Conservation (phyloP, 2,888 invertebrate species). For the Trichogramma evanescens region DNA sequence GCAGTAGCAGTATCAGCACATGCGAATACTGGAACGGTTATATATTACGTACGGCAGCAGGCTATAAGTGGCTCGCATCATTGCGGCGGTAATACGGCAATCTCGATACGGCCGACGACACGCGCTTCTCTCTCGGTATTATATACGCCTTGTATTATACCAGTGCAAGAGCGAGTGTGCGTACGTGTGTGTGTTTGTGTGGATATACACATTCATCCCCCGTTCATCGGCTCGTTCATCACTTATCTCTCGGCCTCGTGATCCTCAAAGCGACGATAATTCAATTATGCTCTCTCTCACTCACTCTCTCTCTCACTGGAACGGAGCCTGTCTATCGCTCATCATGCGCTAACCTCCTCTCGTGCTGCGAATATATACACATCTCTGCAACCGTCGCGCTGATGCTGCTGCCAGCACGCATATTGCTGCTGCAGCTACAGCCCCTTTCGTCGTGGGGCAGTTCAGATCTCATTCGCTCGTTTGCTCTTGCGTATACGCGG, state of each 20-base stretch:
- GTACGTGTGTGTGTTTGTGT: too few relatives aligned
- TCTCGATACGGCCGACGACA: slow-evolving; percentile 24
- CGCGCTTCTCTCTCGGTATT: neutral
- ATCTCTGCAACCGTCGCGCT: too few relatives aligned
- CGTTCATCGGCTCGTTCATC: slow-evolving; percentile 44
- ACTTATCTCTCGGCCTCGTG: slow-evolving; percentile 32
- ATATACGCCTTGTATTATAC: too few relatives aligned
- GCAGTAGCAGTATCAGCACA: slow-evolving; percentile 11
- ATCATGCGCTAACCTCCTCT: slow-evolving; percentile 40
- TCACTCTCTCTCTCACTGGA: too few relatives aligned
- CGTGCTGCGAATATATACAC: slow-evolving; percentile 25
- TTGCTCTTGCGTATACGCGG: neutral
- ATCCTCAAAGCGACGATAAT: slow-evolving; percentile 48
- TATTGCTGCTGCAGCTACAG: too few relatives aligned
- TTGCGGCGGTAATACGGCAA: slow-evolving; percentile 26
- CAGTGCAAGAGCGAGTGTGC: too few relatives aligned
- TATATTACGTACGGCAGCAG: slow-evolving; percentile 14
- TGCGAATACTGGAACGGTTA: slow-evolving; percentile 3
- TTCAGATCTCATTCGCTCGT: too few relatives aligned
- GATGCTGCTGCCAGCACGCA: neutral
- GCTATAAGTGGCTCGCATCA: slow-evolving; percentile 42
- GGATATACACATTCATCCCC: too few relatives aligned
- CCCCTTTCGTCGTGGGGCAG: too few relatives aligned
- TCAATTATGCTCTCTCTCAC: slow-evolving; percentile 37
- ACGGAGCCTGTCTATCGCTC: slow-evolving; percentile 25